Base-by-base conservation (phyloP, 2,888 invertebrate genomes). In the Nasonovia ribisnigri region DNA sequence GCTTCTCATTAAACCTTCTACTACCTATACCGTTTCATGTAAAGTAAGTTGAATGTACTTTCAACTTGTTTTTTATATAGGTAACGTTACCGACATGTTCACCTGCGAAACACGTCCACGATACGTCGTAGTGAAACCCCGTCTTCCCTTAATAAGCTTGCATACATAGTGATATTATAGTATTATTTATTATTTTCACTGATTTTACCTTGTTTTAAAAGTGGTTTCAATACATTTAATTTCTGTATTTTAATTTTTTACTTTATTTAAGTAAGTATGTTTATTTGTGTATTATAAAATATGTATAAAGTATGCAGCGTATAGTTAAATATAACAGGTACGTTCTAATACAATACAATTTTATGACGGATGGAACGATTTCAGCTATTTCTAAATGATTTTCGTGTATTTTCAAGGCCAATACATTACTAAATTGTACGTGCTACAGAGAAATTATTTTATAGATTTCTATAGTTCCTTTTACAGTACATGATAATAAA, bases 361-460 rank as follows among this genome's bases (percentile, higher is more conserved):
- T 29, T 42, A 88, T 92, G 77, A 43, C 13, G 3, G n/a, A 60
- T 87, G 36, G 29, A 92, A 77, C 24, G 42, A 54, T 77, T 92
- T 92, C 11, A 88, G 88, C 20, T 88, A 51, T 46, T 92, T 88
- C 77, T 54, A 67, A 90, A 57, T 51, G 46, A 26, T 93, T 90
- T 90, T 93, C 24, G 60, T 93, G 60, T 93, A 87, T 57, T 48
- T 42, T 93, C 93, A 93, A 93, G 93, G 93, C 86, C 86, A 90
- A 84, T 89, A 88, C 90, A 86, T 93, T 86, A 86, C 48, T 93
- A 84, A 90, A 84, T 93, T 93, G 29, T 51, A 93, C 86, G 86
- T 90, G 67, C 29, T 92, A 67, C 51, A 88, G 67, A 92, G 42
- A 77, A 88, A 92, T 88, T 92, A 51, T 90, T 67, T 90, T 77